Conservation (phyloP, 2,113 vertebrate genomes). For the Eupsittula cactorum region DNA sequence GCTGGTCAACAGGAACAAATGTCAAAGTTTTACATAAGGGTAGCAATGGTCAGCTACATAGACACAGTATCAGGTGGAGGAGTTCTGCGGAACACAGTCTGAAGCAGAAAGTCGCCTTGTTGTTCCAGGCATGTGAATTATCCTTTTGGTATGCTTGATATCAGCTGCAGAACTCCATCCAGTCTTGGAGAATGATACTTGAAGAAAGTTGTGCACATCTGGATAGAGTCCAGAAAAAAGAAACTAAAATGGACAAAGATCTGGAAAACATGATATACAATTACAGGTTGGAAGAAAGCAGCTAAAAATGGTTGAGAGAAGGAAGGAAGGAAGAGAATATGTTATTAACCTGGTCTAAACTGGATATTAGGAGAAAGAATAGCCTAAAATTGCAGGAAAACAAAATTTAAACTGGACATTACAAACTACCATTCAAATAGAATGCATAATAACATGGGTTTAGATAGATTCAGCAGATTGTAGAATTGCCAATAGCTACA, state of each 20-base stretch:
- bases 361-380: neutral
- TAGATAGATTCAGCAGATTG: neutral
- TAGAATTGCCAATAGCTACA: neutral
- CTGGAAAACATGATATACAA: neutral
- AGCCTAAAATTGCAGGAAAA: neutral
- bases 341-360: neutral
- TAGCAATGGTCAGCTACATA: neutral
- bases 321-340: neutral
- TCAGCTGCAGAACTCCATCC: neutral
- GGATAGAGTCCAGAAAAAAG: neutral
- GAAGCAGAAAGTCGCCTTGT: neutral
- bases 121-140: neutral
- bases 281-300: neutral
- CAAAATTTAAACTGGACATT: neutral
- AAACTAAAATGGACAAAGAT: neutral
- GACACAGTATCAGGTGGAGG: neutral
- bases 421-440: neutral
- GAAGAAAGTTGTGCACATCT: neutral
- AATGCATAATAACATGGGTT: neutral
- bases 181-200: neutral
- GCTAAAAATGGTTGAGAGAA: neutral
- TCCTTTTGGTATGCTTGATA: neutral
- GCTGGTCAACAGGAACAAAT: neutral
- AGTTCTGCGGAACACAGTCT: neutral
- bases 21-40: neutral